Evolutionary conservation across 1,140 invertebrate genomes (phyloP).

Genomic region (Neodiprion fabricii): DNA sequence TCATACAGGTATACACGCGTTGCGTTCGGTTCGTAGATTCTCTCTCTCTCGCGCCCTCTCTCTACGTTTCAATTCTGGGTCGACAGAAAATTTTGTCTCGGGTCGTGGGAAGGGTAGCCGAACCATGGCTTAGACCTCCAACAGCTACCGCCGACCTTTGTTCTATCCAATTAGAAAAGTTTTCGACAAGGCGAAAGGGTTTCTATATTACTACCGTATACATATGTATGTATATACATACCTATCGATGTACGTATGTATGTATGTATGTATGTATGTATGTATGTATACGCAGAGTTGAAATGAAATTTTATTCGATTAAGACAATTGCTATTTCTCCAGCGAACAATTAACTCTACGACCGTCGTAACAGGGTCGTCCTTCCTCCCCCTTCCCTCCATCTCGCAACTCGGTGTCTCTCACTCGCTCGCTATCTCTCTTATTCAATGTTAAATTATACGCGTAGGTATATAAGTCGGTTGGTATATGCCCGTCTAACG

Average conservation of each 20-base stretch:
- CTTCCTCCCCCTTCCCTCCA: background rate
- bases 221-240: background rate
- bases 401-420: too few species aligned
- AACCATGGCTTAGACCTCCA: background rate
- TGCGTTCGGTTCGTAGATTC: background rate
- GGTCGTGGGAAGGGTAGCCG: constrained; percentile 3
- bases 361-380: background rate
- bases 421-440: too few species aligned
- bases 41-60: background rate
- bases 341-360: background rate
- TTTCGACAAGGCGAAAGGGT: background rate
- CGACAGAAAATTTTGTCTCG: background rate
- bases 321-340: background rate
- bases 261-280: too few species aligned
- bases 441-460: too few species aligned
- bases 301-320: constrained; percentile 6
- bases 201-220: background rate
- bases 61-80: background rate
- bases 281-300: background rate
- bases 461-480: too few species aligned
- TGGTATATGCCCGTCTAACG: too few species aligned
- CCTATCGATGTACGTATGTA: too few species aligned
- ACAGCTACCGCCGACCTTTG: background rate
- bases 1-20: too few species aligned
- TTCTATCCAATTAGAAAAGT: background rate